Evolutionary conservation across 2,113 vertebrate species (phyloP), one percentile per base, ranked within the genome.

Genomic region (Xenopus laevis): DNA sequence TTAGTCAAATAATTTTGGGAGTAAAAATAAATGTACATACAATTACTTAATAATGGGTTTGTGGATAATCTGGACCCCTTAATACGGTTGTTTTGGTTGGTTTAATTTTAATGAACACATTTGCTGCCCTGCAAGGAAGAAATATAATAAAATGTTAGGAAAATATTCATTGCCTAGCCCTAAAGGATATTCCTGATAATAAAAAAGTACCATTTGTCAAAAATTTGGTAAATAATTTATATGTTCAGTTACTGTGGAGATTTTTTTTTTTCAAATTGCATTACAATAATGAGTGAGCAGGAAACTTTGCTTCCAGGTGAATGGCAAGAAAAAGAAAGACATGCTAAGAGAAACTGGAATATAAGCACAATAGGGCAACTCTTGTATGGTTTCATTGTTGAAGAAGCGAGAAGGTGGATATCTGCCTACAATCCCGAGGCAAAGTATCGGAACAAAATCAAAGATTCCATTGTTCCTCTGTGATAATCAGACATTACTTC

Each of bases 381-480:
- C 60, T 33, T 68, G 45, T 53, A 68, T 61, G 65, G 45, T 12
- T 60, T 68, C 45, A 61, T 68, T 68, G 63, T 74, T 66, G 18
- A 23, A 74, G 63, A 30, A 67, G 52, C 27, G 55, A 68, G 65
- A 53, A 68, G 45, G 55, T 66, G 53, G 72, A 57, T 58, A 75
- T 62, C 3, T 0, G 57, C 8, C 65, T 68, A 33, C 33, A 60
- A 40, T 61, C 65, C 72, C 7, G 64, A 68, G 65, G 72, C 65
- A 65, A 52, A 68, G 55, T 15, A 23, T 60, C 30, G 44, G 64
- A 45, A 44, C 13, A 44, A 23, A 75, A 75, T 75, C 65, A 75
- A 75, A 75, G 72, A 61, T 53, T 52, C 21, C 27, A 75, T 75
- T 68, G 72, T 75, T 75, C 65, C 61, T 75, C 61, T 75, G 65